Evolutionary conservation across 35 echinoderm and acorn worm species (phyloP).

Genomic region (Strongylocentrotus purpuratus): DNA sequence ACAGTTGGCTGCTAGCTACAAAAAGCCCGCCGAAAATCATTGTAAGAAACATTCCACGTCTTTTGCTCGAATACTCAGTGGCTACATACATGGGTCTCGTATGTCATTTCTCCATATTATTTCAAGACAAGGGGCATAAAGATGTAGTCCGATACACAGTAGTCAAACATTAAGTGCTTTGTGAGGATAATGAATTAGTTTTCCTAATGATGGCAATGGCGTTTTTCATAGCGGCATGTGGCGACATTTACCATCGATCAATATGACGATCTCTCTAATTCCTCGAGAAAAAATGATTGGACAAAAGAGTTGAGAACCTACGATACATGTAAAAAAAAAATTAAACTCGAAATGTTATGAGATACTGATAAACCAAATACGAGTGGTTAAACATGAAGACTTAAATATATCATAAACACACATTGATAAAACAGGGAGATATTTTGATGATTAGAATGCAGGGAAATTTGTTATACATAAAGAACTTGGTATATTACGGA

Average conservation of each 20-base stretch:
- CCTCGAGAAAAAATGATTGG: background rate
- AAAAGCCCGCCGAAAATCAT: background rate
- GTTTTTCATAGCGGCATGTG: background rate
- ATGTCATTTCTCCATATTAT: slow-evolving; percentile 5
- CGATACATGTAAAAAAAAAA: too few relatives aligned
- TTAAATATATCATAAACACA: too few relatives aligned
- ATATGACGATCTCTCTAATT: background rate
- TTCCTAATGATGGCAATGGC: background rate
- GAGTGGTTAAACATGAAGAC: too few relatives aligned
- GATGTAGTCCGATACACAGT: background rate
- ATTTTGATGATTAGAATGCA: too few relatives aligned
- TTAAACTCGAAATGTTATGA: too few relatives aligned
- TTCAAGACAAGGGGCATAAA: background rate
- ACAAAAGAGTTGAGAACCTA: background rate
- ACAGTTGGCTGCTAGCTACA: background rate
- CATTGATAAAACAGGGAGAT: too few relatives aligned
- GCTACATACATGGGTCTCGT: background rate
- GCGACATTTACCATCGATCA: background rate
- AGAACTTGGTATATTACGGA: too few relatives aligned
- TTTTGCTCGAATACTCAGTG: background rate
- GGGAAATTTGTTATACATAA: too few relatives aligned
- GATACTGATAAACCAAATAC: too few relatives aligned
- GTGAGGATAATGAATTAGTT: background rate
- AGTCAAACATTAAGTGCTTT: background rate
- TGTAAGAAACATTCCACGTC: background rate